These are phyloP conservation scores for Anisognathus igniventris DNA, from an alignment of 2,797 vertebrate genomes.

Conservation along the genomic window DNA sequence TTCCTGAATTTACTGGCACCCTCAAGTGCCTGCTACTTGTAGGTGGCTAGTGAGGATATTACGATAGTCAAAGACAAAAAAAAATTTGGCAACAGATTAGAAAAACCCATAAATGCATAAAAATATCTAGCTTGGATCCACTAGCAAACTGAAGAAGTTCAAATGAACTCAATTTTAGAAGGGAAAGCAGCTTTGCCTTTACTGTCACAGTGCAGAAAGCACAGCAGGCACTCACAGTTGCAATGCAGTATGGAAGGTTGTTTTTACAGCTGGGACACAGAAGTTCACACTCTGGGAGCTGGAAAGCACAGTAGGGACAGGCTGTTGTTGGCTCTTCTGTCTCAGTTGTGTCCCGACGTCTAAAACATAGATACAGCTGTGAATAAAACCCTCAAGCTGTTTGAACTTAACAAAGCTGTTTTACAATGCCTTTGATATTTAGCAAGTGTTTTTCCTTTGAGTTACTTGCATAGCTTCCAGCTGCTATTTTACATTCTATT, in stretches of 20 bases:
- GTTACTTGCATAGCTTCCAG: neutral
- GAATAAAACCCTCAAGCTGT: neutral
- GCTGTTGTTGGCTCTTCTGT: slow-evolving; percentile 86
- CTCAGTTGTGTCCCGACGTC: slow-evolving; percentile 87
- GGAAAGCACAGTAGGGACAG: slow-evolving; percentile 89
- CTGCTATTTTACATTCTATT: neutral
- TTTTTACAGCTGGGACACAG: slow-evolving; percentile 94
- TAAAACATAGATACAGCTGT: slow-evolving; percentile 28
- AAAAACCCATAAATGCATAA: neutral
- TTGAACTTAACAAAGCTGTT: neutral
- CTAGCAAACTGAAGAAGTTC: neutral
- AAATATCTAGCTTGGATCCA: neutral
- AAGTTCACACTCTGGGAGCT: slow-evolving; percentile 88
- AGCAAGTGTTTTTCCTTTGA: neutral
- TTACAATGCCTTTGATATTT: neutral
- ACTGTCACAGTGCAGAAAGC: neutral
- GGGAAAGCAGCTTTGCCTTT: neutral
- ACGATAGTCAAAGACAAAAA: neutral
- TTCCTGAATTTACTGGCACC: neutral
- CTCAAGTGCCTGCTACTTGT: neutral
- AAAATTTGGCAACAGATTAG: neutral
- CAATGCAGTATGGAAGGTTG: slow-evolving; percentile 93
- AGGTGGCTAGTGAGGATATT: neutral
- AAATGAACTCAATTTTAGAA: neutral
- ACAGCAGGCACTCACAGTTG: slow-evolving; percentile 77